phyloP scores from a whole-genome alignment of 2,888 invertebrate species.

The Oxystoma pomonae region DNA sequence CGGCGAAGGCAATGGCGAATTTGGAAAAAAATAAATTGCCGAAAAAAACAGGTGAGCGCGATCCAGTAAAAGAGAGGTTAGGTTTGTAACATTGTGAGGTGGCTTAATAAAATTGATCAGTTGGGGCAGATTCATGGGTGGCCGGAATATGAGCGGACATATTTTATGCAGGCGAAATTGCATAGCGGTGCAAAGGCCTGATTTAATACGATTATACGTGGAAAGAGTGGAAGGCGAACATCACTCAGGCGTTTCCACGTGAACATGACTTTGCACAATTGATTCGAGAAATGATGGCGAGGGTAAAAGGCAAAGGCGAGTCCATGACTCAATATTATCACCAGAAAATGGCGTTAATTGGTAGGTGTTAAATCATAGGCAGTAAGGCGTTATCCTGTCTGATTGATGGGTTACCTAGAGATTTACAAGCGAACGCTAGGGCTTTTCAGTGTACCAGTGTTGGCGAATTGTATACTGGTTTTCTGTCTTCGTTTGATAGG shows the following conservation, averaged over 20 bases:
- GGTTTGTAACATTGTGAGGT: slow-evolving; percentile 20
- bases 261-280: slow-evolving; percentile 30
- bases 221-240: slow-evolving; percentile 31
- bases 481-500: too few relatives aligned
- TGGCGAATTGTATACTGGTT: slow-evolving; percentile 14
- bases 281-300: slow-evolving; percentile 30
- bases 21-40: too few relatives aligned
- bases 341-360: slow-evolving; percentile 27
- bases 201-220: slow-evolving; percentile 28
- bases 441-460: slow-evolving; percentile 16
- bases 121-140: slow-evolving; percentile 25
- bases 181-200: slow-evolving; percentile 16
- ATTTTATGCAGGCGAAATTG: slow-evolving; percentile 23
- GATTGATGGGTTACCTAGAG: slow-evolving; percentile 21
- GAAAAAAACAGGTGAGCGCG: too few relatives aligned
- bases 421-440: slow-evolving; percentile 22
- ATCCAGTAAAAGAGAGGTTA: too few relatives aligned
- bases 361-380: slow-evolving; percentile 17
- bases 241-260: slow-evolving; percentile 27
- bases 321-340: slow-evolving; percentile 36
- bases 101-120: slow-evolving; percentile 25
- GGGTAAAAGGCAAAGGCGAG: slow-evolving; percentile 28
- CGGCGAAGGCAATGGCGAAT: not conserved
- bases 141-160: too few relatives aligned
- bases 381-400: slow-evolving; percentile 21